phyloP scores from a whole-genome alignment of 2,797 vertebrate species.

The Melanotaenia nigrans region DNA sequence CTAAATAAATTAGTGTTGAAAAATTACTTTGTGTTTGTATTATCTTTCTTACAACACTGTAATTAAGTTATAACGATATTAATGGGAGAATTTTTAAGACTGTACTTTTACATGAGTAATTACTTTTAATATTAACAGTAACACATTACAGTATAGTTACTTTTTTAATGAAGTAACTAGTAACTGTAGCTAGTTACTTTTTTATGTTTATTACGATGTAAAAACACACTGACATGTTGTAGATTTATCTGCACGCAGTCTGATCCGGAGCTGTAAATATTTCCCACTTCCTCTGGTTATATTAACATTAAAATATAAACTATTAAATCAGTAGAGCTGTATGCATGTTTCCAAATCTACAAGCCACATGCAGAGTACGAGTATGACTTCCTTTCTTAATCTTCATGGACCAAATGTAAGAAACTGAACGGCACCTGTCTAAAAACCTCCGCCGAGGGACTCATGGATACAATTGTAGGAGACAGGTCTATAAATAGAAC shows the following conservation, averaged over 20 bases:
- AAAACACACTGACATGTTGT: background rate
- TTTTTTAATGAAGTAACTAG: too few relatives aligned
- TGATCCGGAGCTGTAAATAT: background rate
- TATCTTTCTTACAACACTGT: too few relatives aligned
- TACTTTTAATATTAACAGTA: too few relatives aligned
- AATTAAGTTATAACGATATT: too few relatives aligned
- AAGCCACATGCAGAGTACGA: background rate
- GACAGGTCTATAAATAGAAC: conserved; percentile 34
- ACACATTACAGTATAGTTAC: too few relatives aligned
- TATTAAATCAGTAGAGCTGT: background rate
- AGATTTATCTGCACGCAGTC: background rate
- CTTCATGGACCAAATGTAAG: background rate
- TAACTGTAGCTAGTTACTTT: too few relatives aligned
- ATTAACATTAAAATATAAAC: too few relatives aligned
- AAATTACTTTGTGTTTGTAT: too few relatives aligned
- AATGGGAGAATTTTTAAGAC: too few relatives aligned
- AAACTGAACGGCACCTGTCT: background rate
- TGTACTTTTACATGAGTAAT: too few relatives aligned
- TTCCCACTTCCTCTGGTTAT: background rate
- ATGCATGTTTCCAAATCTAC: too few relatives aligned
- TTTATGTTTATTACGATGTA: background rate
- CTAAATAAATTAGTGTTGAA: too few relatives aligned
- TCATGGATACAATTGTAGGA: background rate
- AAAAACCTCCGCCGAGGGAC: background rate
- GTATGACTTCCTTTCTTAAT: background rate